Evolutionary conservation across 2,888 invertebrate genomes (phyloP), one percentile per base, ranked within the genome.

Genomic region (Diabrotica balteata): DNA sequence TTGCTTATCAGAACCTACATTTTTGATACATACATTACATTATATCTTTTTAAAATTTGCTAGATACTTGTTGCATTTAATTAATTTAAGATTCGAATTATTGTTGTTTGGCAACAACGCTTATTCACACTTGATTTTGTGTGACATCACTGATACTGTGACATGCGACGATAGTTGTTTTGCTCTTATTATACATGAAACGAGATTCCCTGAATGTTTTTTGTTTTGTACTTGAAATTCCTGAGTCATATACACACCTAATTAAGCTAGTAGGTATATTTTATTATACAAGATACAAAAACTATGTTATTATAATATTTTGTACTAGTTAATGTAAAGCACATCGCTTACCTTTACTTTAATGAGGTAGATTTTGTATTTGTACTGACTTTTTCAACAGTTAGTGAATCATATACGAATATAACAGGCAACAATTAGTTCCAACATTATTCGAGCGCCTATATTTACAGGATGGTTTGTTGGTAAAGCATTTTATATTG

Each of bases 351-450:
- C 71, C 66, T 74, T 71, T 70, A 72, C 73, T 74, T 73, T 73
- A 71, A 71, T 80, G 80, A 80, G 80, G 80, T 80, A 80, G 80
- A 78, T 79, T 77, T 79, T 79, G 77, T 79, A 75, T 78, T 80
- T 79, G 77, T 78, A 79, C 78, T 79, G 76, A 77, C 61, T 73
- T 66, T 68, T 67, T 66, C 68, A 73, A 73, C 71, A 72, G 69
- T 71, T 72, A 72, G 68, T 71, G 69, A 71, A 32, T 72, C 43
- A 58, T 71, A 75, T 73, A 77, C 72, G 76, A 72, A 73, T 73
- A 70, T 76, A 78, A 79, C 79, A 79, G 78, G 78, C 78, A 79
- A 79, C 77, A 77, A 77, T 77, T 68, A 76, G 75, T 74, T 72
- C 66, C 58, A 51, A 75, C 72, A 75, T 75, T 78, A 79, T 78